These are phyloP conservation scores for Cyprinodon variegatus DNA, from an alignment of 2,113 vertebrate genomes.

Conservation along the genomic window DNA sequence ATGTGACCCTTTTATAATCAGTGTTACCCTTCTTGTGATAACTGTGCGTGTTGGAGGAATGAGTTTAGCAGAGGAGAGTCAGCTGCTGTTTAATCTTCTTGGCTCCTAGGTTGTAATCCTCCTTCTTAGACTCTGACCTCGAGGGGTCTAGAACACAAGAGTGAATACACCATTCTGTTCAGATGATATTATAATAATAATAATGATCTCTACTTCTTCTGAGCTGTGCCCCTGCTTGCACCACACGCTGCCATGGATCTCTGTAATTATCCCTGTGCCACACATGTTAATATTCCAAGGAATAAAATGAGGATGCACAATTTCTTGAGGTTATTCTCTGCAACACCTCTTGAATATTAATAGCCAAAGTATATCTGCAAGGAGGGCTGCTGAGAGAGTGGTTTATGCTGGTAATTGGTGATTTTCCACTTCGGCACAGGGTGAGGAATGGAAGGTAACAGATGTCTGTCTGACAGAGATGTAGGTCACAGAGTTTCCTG, in stretches of 20 bases:
- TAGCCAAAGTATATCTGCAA: slow-evolving; percentile 27
- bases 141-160: slow-evolving; percentile 51
- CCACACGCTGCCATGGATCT: slow-evolving; percentile 48
- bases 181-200: slow-evolving; percentile 55
- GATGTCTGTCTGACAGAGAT: slow-evolving; percentile 63
- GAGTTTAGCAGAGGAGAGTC: slow-evolving; percentile 39
- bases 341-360: slow-evolving; percentile 30
- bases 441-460: slow-evolving; percentile 52
- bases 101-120: slow-evolving; percentile 65
- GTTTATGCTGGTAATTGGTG: slow-evolving; percentile 59
- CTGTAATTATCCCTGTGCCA: slow-evolving; percentile 58
- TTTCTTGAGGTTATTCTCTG: slow-evolving; percentile 33
- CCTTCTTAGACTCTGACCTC: slow-evolving; percentile 65
- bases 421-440: slow-evolving; percentile 41
- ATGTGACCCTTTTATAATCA: slow-evolving; percentile 40
- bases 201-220: slow-evolving; percentile 54
- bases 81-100: slow-evolving; percentile 61
- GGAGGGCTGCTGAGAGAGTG: slow-evolving; percentile 20
- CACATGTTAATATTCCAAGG: slow-evolving; percentile 66
- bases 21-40: slow-evolving; percentile 12
- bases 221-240: slow-evolving; percentile 35
- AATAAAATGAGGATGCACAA: slow-evolving; percentile 37
- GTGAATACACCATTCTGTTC: slow-evolving; percentile 55
- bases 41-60: slow-evolving; percentile 26
- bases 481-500: slow-evolving; percentile 70